Conservation (phyloP, 2,888 invertebrate species). For the Drosophila prolongata region DNA sequence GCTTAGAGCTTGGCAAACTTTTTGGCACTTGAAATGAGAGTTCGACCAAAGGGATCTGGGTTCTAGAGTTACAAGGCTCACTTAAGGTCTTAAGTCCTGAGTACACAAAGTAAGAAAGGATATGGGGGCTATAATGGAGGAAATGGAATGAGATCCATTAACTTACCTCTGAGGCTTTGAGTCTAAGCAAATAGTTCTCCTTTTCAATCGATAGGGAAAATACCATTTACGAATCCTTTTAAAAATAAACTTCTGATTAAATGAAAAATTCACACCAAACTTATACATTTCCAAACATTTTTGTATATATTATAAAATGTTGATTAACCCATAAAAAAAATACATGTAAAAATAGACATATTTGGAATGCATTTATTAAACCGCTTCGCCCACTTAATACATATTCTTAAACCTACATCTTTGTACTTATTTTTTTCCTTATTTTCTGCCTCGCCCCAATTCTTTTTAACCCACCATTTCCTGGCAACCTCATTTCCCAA, state of each 20-base stretch:
- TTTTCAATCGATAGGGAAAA: neutral
- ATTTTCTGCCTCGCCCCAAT: too few species aligned
- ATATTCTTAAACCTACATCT: neutral
- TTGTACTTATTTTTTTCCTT: neutral
- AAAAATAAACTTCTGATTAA: too few species aligned
- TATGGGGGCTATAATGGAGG: too few species aligned
- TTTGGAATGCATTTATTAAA: neutral
- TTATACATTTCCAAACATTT: too few species aligned
- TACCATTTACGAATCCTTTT: neutral
- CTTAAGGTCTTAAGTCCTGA: conserved; percentile 7
- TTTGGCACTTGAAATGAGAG: conserved; percentile 35
- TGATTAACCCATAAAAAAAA: too few species aligned
- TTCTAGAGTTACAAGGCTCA: conserved; percentile 15
- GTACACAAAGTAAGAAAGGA: conserved; percentile 14
- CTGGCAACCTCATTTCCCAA: neutral
- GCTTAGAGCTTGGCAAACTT: conserved; percentile 40
- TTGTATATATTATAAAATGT: too few species aligned
- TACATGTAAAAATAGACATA: too few species aligned
- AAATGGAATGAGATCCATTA: neutral
- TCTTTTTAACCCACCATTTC: neutral
- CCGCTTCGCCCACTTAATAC: neutral
- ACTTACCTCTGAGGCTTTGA: neutral
- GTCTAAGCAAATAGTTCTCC: neutral
- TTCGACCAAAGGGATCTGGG: conserved; percentile 18
- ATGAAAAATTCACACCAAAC: too few species aligned